Evolutionary conservation across 2,888 invertebrate genomes (phyloP).

Genomic region (Zootermopsis nevadensis): DNA sequence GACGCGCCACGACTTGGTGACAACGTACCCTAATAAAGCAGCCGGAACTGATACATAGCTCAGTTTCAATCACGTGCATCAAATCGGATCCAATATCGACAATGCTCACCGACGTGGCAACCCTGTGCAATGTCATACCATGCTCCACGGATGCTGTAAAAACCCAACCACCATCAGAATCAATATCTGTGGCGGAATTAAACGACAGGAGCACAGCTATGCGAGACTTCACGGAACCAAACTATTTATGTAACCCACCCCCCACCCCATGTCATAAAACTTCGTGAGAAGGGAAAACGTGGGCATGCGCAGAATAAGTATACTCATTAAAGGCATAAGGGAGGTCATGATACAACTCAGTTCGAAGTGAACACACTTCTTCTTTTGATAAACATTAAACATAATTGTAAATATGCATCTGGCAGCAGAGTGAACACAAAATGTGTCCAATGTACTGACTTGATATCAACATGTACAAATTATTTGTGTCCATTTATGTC

Average conservation of each 20-base stretch:
- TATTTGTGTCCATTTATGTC: too few species aligned
- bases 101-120: constrained; percentile 14
- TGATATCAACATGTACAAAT: too few species aligned
- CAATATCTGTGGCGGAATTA: constrained; percentile 20
- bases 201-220: constrained; percentile 29
- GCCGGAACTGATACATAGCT: neutral
- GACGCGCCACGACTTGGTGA: too few species aligned
- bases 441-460: too few species aligned
- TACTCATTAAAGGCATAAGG: too few species aligned
- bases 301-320: neutral
- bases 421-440: too few species aligned
- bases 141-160: constrained; percentile 6
- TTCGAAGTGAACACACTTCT: too few species aligned
- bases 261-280: neutral
- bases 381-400: too few species aligned
- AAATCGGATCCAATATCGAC: neutral
- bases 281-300: neutral
- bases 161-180: neutral
- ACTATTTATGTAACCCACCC: neutral
- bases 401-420: too few species aligned
- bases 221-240: constrained; percentile 27
- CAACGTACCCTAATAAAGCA: too few species aligned
- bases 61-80: neutral
- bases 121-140: constrained; percentile 18
- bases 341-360: neutral